phyloP scores from a whole-genome alignment of 2,113 vertebrate species.

The Syngnathus typhle region DNA sequence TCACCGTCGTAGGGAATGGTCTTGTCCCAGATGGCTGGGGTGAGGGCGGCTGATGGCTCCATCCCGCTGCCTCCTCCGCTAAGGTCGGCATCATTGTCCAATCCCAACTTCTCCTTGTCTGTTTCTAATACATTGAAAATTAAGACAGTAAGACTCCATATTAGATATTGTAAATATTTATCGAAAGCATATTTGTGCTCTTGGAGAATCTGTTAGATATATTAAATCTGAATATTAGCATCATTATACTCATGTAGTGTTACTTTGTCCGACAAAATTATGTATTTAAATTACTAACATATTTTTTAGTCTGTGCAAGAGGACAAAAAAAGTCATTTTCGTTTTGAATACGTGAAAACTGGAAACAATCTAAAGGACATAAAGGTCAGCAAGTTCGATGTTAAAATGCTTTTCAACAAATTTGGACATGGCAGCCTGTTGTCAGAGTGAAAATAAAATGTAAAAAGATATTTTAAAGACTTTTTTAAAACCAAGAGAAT shows the following conservation, averaged over 20 bases:
- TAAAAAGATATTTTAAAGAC: neutral
- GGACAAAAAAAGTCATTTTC: too few relatives aligned
- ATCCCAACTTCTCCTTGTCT: conserved; percentile 64
- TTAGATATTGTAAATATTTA: too few relatives aligned
- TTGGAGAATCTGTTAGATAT: too few relatives aligned
- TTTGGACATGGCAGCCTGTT: too few relatives aligned
- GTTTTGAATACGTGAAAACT: neutral
- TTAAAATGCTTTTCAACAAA: neutral
- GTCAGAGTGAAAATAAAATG: neutral
- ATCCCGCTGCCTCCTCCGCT: conserved; percentile 54
- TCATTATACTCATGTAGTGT: too few relatives aligned
- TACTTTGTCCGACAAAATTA: too few relatives aligned
- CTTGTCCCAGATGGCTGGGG: conserved; percentile 95
- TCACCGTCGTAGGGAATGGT: conserved; percentile 89
- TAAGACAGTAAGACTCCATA: neutral
- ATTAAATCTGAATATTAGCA: too few relatives aligned
- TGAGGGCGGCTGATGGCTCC: conserved; percentile 86
- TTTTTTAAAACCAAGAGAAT: neutral
- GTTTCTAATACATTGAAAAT: conserved; percentile 53
- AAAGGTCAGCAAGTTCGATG: neutral
- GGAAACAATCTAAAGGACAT: neutral
- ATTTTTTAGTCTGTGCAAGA: too few relatives aligned
- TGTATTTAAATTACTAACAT: too few relatives aligned
- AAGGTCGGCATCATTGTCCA: conserved; percentile 36
- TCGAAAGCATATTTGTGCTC: too few relatives aligned